Base-by-base conservation (phyloP, 2,797 vertebrate species). In the Danio choprae region DNA sequence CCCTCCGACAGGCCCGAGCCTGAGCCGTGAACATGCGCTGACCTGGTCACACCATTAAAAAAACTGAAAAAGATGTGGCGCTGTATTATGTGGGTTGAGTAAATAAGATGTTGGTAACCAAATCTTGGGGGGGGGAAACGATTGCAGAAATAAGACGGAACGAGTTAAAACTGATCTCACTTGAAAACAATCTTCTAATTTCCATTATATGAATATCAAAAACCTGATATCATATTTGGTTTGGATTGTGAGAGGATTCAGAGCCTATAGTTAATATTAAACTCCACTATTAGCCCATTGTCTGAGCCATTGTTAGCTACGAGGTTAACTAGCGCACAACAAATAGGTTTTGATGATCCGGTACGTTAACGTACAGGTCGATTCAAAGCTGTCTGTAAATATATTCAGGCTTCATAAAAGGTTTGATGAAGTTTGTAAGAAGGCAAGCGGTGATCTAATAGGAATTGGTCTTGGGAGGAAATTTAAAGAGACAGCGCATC, bases 1-100 rank as follows among this genome's bases (percentile, higher is more conserved):
- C 91, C 0, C 83, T 90, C 41, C 84, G 85, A 59, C 90, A 90
- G 62, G 81, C 77, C 81, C 84, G 86, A 82, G 78, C 89, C 74
- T 92, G 84, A 93, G 43, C 50, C 22, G 11, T 29, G 53, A 40
- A 12, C 38, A 38, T 48, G n/a, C 10, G 7, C 53, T 20, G 29
- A 29, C 29, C 29, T 55, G 62, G 20, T 65, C 41, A 20, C 22
- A 38, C 62, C 43, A 7, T 50, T 73, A 81, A 9, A 50, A n/a
- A 29, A 50, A 46, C 60, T 79, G 41, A 67, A 46, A 41, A 44
- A 56, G 38, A 67, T 6, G 20, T 2, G 13, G 22, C 40, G n/a
- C 1, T 60, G 72, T 69, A 29, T 74, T 62, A 50, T 50, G 18
- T 43, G 71, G 15, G 18, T 48, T 38, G 41, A 58, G 55, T 56